Evolutionary conservation across 1,140 invertebrate species (phyloP).

Genomic region (Pygmarrhopalites habei): DNA sequence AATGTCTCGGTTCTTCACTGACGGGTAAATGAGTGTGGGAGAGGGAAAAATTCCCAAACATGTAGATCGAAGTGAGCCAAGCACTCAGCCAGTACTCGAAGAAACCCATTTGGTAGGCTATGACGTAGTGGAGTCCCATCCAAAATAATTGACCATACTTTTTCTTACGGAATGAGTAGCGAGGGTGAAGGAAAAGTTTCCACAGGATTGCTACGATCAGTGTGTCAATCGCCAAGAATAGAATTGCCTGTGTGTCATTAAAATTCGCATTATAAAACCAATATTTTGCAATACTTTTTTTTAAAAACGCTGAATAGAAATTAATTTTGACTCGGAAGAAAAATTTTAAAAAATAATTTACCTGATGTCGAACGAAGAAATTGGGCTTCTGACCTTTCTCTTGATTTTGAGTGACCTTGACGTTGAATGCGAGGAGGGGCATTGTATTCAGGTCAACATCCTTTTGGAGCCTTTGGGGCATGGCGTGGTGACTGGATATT

Average conservation of each 20-base stretch:
- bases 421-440: too few relatives aligned
- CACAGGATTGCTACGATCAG: slow-evolving; percentile 34
- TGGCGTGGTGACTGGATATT: too few relatives aligned
- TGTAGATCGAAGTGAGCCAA: slow-evolving; percentile 35
- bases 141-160: slow-evolving; percentile 26
- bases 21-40: slow-evolving; percentile 34
- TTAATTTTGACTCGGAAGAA: too few relatives aligned
- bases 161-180: slow-evolving; percentile 25
- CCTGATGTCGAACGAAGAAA: too few relatives aligned
- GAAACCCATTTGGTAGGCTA: slow-evolving; percentile 34
- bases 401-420: too few relatives aligned
- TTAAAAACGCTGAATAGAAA: too few relatives aligned
- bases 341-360: too few relatives aligned
- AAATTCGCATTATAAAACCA: too few relatives aligned
- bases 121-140: slow-evolving; percentile 32
- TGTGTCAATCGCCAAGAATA: slow-evolving; percentile 35
- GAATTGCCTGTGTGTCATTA: slow-evolving; percentile 21
- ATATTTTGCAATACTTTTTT: too few relatives aligned
- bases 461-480: too few relatives aligned
- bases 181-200: slow-evolving; percentile 36
- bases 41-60: slow-evolving; percentile 35
- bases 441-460: too few relatives aligned
- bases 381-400: too few relatives aligned
- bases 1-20: slow-evolving; percentile 18
- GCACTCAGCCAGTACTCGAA: slow-evolving; percentile 25